phyloP scores from a whole-genome alignment of 2,797 vertebrate genomes.

The Alfaro cultratus region DNA sequence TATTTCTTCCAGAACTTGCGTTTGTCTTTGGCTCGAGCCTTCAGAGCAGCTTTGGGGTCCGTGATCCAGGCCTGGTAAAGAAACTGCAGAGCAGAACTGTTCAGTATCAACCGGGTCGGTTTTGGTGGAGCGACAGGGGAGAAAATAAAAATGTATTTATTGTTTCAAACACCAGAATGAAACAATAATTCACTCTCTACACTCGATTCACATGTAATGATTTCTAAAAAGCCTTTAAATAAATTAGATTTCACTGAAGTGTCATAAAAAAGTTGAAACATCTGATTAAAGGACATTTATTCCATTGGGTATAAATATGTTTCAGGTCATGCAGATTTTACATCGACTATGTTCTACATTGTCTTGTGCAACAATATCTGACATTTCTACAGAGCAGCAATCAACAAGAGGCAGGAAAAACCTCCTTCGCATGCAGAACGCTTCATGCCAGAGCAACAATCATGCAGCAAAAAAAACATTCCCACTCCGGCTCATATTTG shows the following conservation, averaged over 20 bases:
- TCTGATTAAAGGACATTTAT: neutral
- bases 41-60: constrained; percentile 93
- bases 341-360: neutral
- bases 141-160: neutral
- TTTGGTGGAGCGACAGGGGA: neutral
- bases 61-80: constrained; percentile 98
- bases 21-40: constrained; percentile 88
- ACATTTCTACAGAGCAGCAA: constrained; percentile 4
- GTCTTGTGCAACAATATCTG: neutral
- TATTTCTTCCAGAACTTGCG: constrained; percentile 87
- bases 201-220: neutral
- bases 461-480: constrained; percentile 31
- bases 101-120: constrained; percentile 2
- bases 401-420: neutral
- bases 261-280: neutral
- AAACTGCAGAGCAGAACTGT: constrained; percentile 82
- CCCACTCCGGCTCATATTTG: constrained; percentile 49
- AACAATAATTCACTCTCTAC: neutral
- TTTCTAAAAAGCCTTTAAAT: neutral
- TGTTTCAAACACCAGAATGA: neutral
- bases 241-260: neutral
- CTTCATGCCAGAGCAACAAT: constrained; percentile 37
- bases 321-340: neutral
- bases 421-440: neutral
- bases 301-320: neutral